Evolutionary conservation across 2,797 vertebrate genomes (phyloP).

Genomic region (Serranus cabrilla): DNA sequence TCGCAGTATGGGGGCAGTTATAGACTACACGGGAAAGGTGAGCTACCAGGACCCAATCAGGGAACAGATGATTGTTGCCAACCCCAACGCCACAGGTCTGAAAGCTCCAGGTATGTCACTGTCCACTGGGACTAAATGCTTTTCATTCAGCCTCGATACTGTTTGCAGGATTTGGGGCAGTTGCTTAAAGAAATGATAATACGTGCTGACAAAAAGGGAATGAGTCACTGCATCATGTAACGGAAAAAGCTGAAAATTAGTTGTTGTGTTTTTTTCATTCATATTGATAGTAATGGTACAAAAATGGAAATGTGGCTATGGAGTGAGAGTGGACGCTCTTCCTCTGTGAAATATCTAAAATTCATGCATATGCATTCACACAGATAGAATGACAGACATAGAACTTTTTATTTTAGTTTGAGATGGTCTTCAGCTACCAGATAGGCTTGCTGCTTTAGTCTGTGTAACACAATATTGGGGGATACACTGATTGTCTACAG

Average conservation of each 20-base stretch:
- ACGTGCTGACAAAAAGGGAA: slow-evolving; percentile 10
- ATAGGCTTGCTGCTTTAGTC: too few species aligned
- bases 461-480: too few species aligned
- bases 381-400: too few species aligned
- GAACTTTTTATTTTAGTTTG: too few species aligned
- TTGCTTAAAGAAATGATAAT: slow-evolving; percentile 39
- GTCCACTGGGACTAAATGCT: slow-evolving; percentile 42
- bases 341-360: too few species aligned
- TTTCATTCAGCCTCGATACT: slow-evolving; percentile 23
- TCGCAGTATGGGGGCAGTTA: slow-evolving; percentile 90
- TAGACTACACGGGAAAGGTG: slow-evolving; percentile 95
- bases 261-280: slow-evolving; percentile 25
- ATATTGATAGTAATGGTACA: not conserved
- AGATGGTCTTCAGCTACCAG: too few species aligned
- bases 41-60: slow-evolving; percentile 93
- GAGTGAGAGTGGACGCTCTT: not conserved
- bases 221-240: slow-evolving; percentile 33
- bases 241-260: not conserved
- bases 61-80: slow-evolving; percentile 90
- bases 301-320: not conserved
- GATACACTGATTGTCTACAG: too few species aligned
- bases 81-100: slow-evolving; percentile 87
- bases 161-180: slow-evolving; percentile 45
- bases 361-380: too few species aligned
- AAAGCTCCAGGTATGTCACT: slow-evolving; percentile 89